Evolutionary conservation across 2,888 invertebrate genomes (phyloP), one percentile per base, ranked within the genome.

Genomic region (Drosophila prolongata): DNA sequence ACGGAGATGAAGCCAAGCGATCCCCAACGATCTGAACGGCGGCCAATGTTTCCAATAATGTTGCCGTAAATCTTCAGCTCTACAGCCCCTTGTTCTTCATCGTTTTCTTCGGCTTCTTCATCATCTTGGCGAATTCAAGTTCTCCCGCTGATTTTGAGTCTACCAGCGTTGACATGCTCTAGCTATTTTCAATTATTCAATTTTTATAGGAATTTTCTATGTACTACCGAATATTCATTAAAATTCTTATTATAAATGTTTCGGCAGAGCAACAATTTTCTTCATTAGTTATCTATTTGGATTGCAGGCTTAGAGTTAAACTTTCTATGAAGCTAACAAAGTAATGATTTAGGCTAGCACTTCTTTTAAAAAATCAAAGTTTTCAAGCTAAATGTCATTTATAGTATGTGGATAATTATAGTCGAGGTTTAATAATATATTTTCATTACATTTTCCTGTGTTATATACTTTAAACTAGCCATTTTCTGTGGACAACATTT

Each of bases 11-110:
- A 61, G 62, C 40, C 62, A 47, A 62, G 34, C 55, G 67, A 66
- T 67, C 35, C 14, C 38, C 34, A 59, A 52, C 58, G 42, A 58
- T 50, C 58, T 50, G 47, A 47, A 60, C 60, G 38, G 46, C 61
- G 61, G 60, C 52, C 65, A 67, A 75, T 59, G 58, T 59, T 59
- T 55, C 30, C 73, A 74, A 84, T 78, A 80, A 70, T 76, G 69
- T 76, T 75, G 75, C 79, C 87, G 87, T 86, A 86, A 89, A 89
- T 86, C 85, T 89, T 76, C 34, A 74, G 75, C 70, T 75, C 59
- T 43, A 44, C 53, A 38, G 49, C 27, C 44, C n/a, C 16, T 38
- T 47, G 30, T 53, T 43, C 19, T 53, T 38, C 46, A 27, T 34
- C 52, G 47, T 14, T 34, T 47, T 34, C 46, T 13, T 42, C 35